Evolutionary conservation across 2,888 invertebrate species (phyloP), one percentile per base, ranked within the genome.

Genomic region (Tachystola acroxantha): DNA sequence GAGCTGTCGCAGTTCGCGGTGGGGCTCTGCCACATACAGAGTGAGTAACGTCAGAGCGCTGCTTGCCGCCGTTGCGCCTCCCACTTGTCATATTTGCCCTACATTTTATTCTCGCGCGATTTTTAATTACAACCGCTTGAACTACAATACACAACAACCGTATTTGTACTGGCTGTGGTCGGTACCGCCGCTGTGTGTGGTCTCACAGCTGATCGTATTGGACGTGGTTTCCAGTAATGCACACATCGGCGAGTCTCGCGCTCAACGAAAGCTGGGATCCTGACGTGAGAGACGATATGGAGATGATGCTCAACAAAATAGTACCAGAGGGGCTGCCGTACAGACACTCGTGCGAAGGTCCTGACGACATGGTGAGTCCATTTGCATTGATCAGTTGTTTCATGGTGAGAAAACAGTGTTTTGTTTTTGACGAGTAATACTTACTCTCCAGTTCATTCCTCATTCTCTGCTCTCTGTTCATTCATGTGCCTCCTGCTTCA

Each of bases 191-290:
- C 45, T 40, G 47, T 44, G 40, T 40, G 43, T 43, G 43, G 38
- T 42, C 46, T 50, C 52, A 24, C 74, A 75, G 75, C 73, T 78
- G 74, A 77, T 69, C 59, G 37, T 56, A 42, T 51, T 56, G 53
- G 48, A 57, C 65, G 58, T 70, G 72, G 72, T 57, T 91, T 91
- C 64, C 90, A 98, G 98, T 98, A 85, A 92, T 98, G 88, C 98
- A 98, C 89, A 98, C 98, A 70, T 98, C 97, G 69, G 98, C 98
- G 75, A 98, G 97, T 89, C 91, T 98, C 80, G 96, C 97, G 59
- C 90, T 98, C 77, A 98, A 98, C 86, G 98, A 98, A 90, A 97
- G 97, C 88, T 98, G 97, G 97, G 98, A 98, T 89, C 97, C 97
- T 50, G 96, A 96, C 85, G 97, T 97, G 46, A 91, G 97, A 87